Base-by-base conservation (phyloP, 64 coral and sea anemone genomes). In the Montipora cactus region DNA sequence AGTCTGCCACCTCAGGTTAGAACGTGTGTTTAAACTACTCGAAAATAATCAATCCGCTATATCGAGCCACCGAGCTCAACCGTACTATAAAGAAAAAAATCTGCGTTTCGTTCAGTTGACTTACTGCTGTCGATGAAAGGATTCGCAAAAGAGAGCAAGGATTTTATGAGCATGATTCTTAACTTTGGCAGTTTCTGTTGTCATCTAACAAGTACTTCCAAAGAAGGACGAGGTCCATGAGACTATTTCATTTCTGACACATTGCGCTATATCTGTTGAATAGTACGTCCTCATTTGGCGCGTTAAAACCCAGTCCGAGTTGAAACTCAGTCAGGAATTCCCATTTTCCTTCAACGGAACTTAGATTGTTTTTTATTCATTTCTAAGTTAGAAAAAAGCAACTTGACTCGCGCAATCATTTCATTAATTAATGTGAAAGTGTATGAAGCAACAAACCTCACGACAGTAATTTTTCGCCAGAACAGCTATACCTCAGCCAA, bases 391-490 rank as follows among this genome's bases (percentile, higher is more conserved):
- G 19, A 86, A 86, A 86, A 71, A 44, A 45, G 4, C 66, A 21
- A 86, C 82, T 72, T 86, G 71, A 47, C 70, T 44, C 82, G 47
- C 50, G n/a, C 82, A 86, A 72, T 86, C 45, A 28, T 71, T 70
- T 20, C 47, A 86, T 86, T 71, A 86, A 71, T 44, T 84, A 84
- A 72, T 86, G 68, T 19, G 64, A 86, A 72, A 86, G 82, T 8
- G 46, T 66, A 86, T 70, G 47, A 7, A 72, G 82, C 82, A 9
- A 49, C 46, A 49, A 86, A 86, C 12, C 66, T 84, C 81, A 50
- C 82, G 82, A 86, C 14, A 86, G 8, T 67, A 21, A 8, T 57
- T 57, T 57, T 57, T 57, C 53, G 53, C 53, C 11, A 57, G 53
- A 57, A 57, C 6, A 57, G 7, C 53, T 11, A 57, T 8, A 57